A percentile compares a stretch with the other conserved stretches of the same genome.
These are phyloP conservation scores for Jaculus jaculus DNA, from an alignment of 2,113 vertebrate species.

Conservation along the genomic window DNA sequence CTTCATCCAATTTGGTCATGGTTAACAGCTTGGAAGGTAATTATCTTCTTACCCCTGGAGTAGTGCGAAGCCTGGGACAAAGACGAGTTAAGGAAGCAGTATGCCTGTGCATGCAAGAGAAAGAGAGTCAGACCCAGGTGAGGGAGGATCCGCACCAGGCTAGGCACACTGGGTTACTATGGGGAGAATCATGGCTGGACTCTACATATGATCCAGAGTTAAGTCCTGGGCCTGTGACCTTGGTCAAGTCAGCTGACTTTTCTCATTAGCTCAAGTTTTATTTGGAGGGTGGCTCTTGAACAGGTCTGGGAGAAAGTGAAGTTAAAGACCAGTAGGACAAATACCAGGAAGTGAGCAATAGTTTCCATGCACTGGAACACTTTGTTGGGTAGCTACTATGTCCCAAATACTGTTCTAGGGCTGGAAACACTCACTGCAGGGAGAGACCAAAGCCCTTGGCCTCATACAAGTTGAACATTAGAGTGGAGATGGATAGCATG, in stretches of 20 bases:
- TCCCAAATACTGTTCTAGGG: not conserved
- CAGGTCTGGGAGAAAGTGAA: not conserved
- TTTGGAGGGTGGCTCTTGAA: not conserved
- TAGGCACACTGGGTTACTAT: not conserved
- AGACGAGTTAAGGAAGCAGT: not conserved
- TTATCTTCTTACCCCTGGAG: not conserved
- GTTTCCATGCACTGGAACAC: not conserved
- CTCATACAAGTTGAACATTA: not conserved
- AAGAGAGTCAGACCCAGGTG: not conserved
- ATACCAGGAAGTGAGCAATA: not conserved
- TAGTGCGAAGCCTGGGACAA: not conserved
- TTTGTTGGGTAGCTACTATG: not conserved
- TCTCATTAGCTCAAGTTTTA: not conserved
- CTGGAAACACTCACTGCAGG: not conserved
- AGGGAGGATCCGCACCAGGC: not conserved
- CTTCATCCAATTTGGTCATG: not conserved
- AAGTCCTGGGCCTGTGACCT: not conserved
- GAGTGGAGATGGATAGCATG: not conserved
- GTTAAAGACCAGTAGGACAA: not conserved
- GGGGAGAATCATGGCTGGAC: not conserved
- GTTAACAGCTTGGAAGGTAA: not conserved
- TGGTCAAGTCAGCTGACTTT: not conserved
- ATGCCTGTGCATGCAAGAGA: accelerated
- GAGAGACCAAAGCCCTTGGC: not conserved
- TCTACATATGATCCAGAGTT: not conserved